These are phyloP conservation scores for Pandemis cinnamomeana DNA, from an alignment of 2,888 invertebrate species.

Conservation along the genomic window DNA sequence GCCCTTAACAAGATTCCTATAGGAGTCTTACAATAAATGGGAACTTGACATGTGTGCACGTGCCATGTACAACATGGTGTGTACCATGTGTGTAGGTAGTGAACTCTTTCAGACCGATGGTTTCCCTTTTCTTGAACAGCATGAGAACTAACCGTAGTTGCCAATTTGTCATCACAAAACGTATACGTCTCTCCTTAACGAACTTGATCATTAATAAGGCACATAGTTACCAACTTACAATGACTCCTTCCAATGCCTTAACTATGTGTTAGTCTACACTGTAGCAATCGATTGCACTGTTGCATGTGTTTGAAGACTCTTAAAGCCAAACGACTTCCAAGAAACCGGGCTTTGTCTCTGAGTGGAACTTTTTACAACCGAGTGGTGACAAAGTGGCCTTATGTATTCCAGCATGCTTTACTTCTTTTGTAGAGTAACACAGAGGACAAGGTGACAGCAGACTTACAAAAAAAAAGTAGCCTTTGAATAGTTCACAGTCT, in stretches of 20 bases:
- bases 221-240: not conserved
- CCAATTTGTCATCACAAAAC: too few species aligned
- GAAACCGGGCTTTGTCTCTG: not conserved
- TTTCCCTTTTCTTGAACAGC: too few species aligned
- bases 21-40: too few species aligned
- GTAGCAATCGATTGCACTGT: constrained; percentile 2
- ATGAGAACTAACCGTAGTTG: too few species aligned
- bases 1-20: too few species aligned
- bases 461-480: not conserved
- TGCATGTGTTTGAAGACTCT: not conserved
- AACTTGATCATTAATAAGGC: too few species aligned
- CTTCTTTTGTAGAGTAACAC: not conserved
- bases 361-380: constrained; percentile 13
- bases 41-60: too few species aligned
- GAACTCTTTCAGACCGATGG: too few species aligned
- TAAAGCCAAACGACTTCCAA: constrained; percentile 3
- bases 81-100: too few species aligned
- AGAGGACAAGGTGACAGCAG: not conserved
- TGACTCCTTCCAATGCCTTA: not conserved
- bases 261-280: not conserved
- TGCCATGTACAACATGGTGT: too few species aligned
- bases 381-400: constrained; percentile 15
- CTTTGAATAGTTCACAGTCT: not conserved
- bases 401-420: constrained; percentile 4
- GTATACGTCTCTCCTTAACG: not conserved